These are phyloP conservation scores for Conops quadrifasciatus DNA, from an alignment of 2,888 invertebrate genomes.

Conservation along the genomic window DNA sequence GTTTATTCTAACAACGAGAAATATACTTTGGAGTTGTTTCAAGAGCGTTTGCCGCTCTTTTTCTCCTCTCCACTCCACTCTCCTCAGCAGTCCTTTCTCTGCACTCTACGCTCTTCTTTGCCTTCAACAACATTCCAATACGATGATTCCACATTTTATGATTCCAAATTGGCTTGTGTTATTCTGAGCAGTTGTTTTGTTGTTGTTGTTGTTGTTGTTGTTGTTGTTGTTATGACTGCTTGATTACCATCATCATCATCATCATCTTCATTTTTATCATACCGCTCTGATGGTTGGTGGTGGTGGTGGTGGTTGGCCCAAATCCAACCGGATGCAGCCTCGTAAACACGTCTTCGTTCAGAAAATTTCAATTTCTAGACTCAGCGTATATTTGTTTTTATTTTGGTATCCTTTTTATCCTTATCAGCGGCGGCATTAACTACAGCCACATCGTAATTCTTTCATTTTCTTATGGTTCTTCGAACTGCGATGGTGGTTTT, in stretches of 20 bases:
- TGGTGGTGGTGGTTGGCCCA: neutral
- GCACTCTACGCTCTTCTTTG: neutral
- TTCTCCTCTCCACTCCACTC: neutral
- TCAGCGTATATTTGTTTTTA: constrained; percentile 11
- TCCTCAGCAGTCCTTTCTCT: neutral
- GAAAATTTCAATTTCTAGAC: constrained; percentile 29
- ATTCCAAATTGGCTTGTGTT: too few relatives aligned
- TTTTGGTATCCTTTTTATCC: constrained; percentile 5
- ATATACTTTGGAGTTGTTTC: constrained; percentile 1
- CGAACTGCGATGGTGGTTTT: neutral
- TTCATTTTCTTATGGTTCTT: neutral
- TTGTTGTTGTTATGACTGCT: neutral
- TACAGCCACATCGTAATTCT: constrained; percentile 19
- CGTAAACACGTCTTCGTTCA: constrained; percentile 3
- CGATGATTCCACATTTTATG: too few relatives aligned
- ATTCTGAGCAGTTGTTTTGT: neutral
- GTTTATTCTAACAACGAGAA: constrained; percentile 10
- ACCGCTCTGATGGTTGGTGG: neutral
- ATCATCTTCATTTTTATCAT: neutral
- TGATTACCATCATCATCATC: neutral
- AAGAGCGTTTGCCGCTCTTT: neutral
- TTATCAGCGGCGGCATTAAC: constrained; percentile 32
- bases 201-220: neutral
- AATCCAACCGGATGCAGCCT: neutral
- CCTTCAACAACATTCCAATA: too few relatives aligned